Evolutionary conservation across 2,888 invertebrate species (phyloP), one percentile per base, ranked within the genome.

Genomic region (Noctua fimbriata): DNA sequence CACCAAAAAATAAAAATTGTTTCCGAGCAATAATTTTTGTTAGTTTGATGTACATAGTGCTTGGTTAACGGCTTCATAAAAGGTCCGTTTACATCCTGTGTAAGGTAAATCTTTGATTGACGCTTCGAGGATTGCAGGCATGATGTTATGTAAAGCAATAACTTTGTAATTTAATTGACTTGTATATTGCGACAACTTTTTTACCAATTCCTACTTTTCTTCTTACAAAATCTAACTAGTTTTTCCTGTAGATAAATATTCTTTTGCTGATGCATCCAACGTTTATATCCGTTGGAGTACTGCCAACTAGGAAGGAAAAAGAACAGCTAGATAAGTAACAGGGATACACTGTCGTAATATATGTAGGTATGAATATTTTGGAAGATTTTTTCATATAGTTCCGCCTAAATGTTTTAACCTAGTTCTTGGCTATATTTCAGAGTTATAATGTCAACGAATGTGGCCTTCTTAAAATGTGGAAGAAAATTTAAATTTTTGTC

Each of bases 221-320:
- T 65, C 18, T 55, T 12, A n/a, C 9, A 49, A 58, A 58, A 41
- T 32, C 24, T 49, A 55, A 65, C 47, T 47, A 80, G 32, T 73
- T 55, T 24, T 67, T 52, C n/a, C 44, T 52, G 18, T 74, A 69
- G 44, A 63, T 75, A 86, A 70, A 87, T 78, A 49, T 84, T 63
- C 44, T 73, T 79, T 66, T 78, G 70, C 78, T 79, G 85, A 87
- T 88, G 78, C 79, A 70, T 73, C 60, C 41, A 73, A 32, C 72
- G 65, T 71, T 84, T 79, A 81, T 76, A 69, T 80, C 55, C 21
- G n/a, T 82, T 87, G 89, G 88, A 85, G 21, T 16, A 12, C 52
- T 74, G 88, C 88, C 87, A 89, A 84, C 49, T 21, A 69, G 76
- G 65, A 87, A 85, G 81, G 69, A 72, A 85, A 87, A 87, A 85